Conservation (phyloP, 2,113 vertebrate genomes). For the Silurus glanis region DNA sequence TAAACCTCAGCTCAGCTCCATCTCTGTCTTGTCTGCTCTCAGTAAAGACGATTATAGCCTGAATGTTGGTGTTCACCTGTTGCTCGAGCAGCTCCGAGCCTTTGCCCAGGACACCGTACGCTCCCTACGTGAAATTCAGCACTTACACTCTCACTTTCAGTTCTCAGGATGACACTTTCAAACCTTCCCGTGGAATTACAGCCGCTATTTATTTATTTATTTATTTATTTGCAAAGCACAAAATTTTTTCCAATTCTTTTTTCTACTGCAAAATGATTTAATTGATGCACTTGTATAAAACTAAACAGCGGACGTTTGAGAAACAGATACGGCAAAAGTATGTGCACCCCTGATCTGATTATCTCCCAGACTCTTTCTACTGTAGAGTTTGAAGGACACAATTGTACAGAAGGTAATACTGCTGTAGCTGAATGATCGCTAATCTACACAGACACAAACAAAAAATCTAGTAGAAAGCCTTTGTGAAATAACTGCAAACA, state of each 20-base stretch:
- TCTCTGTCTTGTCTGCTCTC: conserved; percentile 47
- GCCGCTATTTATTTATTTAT: background rate
- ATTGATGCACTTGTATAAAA: background rate
- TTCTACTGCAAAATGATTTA: background rate
- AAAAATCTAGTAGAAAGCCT: no score
- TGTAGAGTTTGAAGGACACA: background rate
- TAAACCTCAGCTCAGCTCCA: background rate
- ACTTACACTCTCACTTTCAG: background rate
- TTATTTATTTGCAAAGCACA: background rate
- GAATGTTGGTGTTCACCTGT: conserved; percentile 62
- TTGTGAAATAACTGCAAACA: background rate
- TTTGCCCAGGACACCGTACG: conserved; percentile 68
- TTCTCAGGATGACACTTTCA: background rate
- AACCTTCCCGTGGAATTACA: background rate
- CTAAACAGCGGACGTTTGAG: background rate
- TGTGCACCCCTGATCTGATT: background rate
- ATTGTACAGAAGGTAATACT: background rate
- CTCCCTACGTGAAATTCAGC: conserved; percentile 59
- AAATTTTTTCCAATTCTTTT: background rate
- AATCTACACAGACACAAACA: no score
- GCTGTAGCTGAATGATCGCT: background rate
- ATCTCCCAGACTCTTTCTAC: background rate
- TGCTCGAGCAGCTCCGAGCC: conserved; percentile 63
- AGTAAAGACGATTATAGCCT: conserved; percentile 52
- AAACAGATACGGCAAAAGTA: background rate